These are phyloP conservation scores for Pluvialis apricaria DNA, from an alignment of 2,113 vertebrate species.

Conservation along the genomic window DNA sequence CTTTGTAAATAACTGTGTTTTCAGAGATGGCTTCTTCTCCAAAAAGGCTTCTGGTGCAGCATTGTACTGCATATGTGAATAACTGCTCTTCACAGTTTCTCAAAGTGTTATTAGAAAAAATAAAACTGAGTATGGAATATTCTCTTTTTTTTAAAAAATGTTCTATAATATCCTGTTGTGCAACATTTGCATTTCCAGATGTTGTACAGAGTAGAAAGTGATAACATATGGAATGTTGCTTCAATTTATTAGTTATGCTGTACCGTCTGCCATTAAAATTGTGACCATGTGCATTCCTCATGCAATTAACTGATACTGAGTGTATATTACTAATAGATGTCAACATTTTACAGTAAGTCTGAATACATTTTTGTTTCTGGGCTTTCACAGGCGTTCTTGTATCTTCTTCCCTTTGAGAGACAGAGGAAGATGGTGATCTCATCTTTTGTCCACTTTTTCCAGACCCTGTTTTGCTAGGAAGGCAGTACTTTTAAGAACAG, in stretches of 20 bases:
- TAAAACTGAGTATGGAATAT: background rate
- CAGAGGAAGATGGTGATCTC: background rate
- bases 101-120: background rate
- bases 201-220: slow-evolving; percentile 32
- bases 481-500: background rate
- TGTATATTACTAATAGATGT: slow-evolving; percentile 8
- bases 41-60: background rate
- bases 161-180: background rate
- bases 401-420: background rate
- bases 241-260: slow-evolving; percentile 39
- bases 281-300: slow-evolving; percentile 43
- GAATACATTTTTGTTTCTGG: slow-evolving; percentile 10
- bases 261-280: background rate
- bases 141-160: background rate
- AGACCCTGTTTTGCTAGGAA: background rate
- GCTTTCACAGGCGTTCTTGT: background rate
- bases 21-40: background rate
- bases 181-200: slow-evolving; percentile 56
- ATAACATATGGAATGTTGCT: slow-evolving; percentile 47
- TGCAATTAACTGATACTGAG: background rate
- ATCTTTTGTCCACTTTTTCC: background rate
- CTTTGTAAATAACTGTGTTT: background rate
- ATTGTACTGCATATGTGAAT: background rate
- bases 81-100: background rate
- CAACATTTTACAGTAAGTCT: slow-evolving; percentile 13